A percentile compares a stretch with the other conserved stretches of the same genome.
Evolutionary conservation across 1,140 invertebrate genomes (phyloP).

Genomic region (Drosophila gunungcola): DNA sequence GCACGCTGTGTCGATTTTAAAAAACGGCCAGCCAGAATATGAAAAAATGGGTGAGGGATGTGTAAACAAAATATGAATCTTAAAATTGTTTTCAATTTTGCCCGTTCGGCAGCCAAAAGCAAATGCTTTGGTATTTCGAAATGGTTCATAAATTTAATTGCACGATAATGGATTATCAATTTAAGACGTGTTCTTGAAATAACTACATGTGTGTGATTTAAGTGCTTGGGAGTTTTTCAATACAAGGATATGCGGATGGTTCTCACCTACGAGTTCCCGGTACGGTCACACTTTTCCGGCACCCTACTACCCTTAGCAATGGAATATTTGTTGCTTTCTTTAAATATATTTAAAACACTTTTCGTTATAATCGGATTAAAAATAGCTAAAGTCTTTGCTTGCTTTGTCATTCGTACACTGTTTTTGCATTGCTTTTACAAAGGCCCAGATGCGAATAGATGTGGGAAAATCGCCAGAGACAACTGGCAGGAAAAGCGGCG

Average conservation of each 20-base stretch:
- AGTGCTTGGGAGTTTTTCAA: constrained; percentile 2
- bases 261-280: background rate
- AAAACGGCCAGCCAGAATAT: constrained; percentile 15
- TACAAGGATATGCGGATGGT: background rate
- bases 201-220: constrained; percentile 10
- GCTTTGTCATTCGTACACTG: constrained; percentile 44
- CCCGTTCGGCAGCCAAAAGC: constrained; percentile 33
- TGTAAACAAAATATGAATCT: constrained; percentile 45
- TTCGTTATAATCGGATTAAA: constrained; percentile 80
- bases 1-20: constrained; percentile 48
- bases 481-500: constrained; percentile 17
- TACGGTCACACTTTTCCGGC: constrained; percentile 51
- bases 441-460: constrained; percentile 28
- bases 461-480: constrained; percentile 22
- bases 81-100: constrained; percentile 26
- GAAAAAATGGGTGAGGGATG: constrained; percentile 19
- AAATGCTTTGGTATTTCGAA: constrained; percentile 35
- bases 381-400: constrained; percentile 67
- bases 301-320: constrained; percentile 60
- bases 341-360: constrained; percentile 76
- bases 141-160: constrained; percentile 34
- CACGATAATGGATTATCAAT: constrained; percentile 40
- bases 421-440: constrained; percentile 52
- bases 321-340: constrained; percentile 62
- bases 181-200: constrained; percentile 40